Conservation (phyloP, 1,140 invertebrate species). For the Drosophila arizonae region DNA sequence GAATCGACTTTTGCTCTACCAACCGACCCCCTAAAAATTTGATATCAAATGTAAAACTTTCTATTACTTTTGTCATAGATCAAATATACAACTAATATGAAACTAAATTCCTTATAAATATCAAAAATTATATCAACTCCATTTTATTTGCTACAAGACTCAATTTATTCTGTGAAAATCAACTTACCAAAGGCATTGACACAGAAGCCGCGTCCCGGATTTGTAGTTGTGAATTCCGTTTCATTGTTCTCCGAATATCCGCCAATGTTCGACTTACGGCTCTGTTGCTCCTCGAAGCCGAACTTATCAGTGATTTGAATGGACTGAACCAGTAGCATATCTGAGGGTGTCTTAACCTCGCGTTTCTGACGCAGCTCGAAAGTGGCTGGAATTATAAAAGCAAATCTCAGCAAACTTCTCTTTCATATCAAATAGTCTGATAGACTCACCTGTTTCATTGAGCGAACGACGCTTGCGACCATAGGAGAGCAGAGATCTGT, state of each 20-base stretch:
- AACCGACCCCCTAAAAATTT: too few relatives aligned
- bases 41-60: too few relatives aligned
- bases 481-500: conserved; percentile 89
- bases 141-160: too few relatives aligned
- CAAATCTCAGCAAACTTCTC: too few relatives aligned
- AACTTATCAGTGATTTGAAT: conserved; percentile 97
- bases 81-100: too few relatives aligned
- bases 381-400: conserved; percentile 2
- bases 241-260: conserved; percentile 82
- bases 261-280: conserved; percentile 44
- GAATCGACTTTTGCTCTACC: too few relatives aligned
- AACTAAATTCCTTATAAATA: too few relatives aligned
- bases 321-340: conserved; percentile 92
- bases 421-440: too few relatives aligned
- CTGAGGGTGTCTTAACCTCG: conserved; percentile 84
- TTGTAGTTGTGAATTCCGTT: conserved; percentile 85
- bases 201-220: conserved; percentile 86
- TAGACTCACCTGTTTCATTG: conserved; percentile 46
- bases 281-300: conserved; percentile 87
- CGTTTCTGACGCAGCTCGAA: conserved; percentile 5
- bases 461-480: conserved; percentile 85
- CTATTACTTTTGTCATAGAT: too few relatives aligned
- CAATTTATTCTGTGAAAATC: too few relatives aligned
- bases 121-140: too few relatives aligned
- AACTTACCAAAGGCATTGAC: conserved; percentile 85